Conservation (phyloP, 2,888 invertebrate species). For the Lydus trimaculatus region DNA sequence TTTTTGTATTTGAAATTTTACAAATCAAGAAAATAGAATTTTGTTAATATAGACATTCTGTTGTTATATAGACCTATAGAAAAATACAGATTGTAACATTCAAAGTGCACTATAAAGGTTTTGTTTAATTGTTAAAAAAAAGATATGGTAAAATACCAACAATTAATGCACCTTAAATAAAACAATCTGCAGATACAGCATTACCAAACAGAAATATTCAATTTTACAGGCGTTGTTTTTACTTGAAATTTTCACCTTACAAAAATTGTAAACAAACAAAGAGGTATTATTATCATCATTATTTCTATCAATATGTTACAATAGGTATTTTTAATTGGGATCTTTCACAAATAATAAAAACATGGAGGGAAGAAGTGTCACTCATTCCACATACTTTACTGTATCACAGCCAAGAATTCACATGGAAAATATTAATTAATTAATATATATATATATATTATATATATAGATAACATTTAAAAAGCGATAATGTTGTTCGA, state of each 20-base stretch:
- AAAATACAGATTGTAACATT: no score
- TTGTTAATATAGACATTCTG: neutral
- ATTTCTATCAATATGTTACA: constrained; percentile 13
- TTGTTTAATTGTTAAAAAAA: no score
- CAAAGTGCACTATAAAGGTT: neutral
- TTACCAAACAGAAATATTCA: neutral
- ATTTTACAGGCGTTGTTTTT: neutral
- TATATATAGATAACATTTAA: constrained; percentile 50
- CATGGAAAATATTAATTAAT: constrained; percentile 53
- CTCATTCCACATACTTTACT: constrained; percentile 59
- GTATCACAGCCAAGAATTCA: constrained; percentile 63
- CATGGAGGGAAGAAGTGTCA: constrained; percentile 60
- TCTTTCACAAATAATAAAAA: constrained; percentile 43
- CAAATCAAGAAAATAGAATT: neutral
- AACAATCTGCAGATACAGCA: neutral
- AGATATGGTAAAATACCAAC: no score
- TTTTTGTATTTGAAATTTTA: neutral
- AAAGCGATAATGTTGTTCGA: constrained; percentile 48
- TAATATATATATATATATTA: constrained; percentile 12
- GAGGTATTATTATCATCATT: constrained; percentile 24
- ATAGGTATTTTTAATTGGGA: constrained; percentile 32
- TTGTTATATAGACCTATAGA: neutral
- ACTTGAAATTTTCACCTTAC: neutral
- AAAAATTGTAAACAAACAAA: constrained; percentile 16
- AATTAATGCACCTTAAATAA: neutral